These are phyloP conservation scores for Ornithorhynchus anatinus DNA, from an alignment of 2,113 vertebrate genomes.

Conservation along the genomic window DNA sequence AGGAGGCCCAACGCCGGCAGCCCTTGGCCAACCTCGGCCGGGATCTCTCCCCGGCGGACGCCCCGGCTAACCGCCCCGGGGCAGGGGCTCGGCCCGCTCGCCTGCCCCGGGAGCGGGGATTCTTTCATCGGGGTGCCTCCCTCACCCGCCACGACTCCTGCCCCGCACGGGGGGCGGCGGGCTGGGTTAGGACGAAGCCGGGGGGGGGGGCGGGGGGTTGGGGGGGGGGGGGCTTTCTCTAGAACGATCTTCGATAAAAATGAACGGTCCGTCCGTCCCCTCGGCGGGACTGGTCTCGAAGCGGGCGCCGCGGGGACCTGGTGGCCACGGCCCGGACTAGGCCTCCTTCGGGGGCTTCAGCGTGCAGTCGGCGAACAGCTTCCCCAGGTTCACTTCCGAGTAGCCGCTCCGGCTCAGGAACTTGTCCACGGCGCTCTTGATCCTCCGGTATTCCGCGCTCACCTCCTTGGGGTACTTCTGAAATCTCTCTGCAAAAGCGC, in stretches of 20 bases:
- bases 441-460: constrained; percentile 75
- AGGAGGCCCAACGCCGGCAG: background rate
- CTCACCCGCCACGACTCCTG: background rate
- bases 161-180: background rate
- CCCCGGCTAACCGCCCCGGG: constrained; percentile 69
- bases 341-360: constrained; percentile 69
- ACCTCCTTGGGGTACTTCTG: constrained; percentile 10
- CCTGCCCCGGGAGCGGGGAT: constrained; percentile 69
- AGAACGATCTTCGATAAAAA: background rate
- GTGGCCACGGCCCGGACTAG: background rate
- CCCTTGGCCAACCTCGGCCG: background rate
- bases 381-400: constrained; percentile 92
- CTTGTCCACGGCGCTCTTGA: constrained; percentile 85
- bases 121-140: constrained; percentile 48
- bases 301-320: background rate
- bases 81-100: constrained; percentile 73
- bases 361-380: constrained; percentile 77
- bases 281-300: background rate
- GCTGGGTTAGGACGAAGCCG: background rate
- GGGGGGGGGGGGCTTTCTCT: constrained; percentile 15
- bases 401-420: constrained; percentile 85
- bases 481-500: constrained; percentile 57
- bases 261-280: background rate
- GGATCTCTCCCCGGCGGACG: constrained; percentile 58
- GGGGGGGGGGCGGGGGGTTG: background rate